These are phyloP conservation scores for Synergus umbraculus DNA, from an alignment of 2,888 invertebrate genomes.

Conservation along the genomic window DNA sequence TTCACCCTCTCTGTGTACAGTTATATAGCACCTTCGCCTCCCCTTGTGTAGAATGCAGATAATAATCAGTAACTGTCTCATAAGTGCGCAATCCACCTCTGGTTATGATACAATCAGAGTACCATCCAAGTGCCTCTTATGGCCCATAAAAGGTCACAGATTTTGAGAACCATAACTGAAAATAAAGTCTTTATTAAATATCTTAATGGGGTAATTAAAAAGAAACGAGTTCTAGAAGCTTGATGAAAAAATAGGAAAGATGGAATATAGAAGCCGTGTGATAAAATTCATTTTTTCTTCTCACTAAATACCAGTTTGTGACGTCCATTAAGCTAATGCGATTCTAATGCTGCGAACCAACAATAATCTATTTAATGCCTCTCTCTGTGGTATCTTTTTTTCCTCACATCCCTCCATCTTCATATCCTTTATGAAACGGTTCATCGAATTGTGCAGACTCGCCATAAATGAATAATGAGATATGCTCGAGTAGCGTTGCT, in stretches of 20 bases:
- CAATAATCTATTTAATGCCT: constrained; percentile 16
- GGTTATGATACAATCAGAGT: neutral
- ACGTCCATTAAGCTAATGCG: too few relatives aligned
- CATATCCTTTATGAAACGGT: neutral
- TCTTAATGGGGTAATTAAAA: neutral
- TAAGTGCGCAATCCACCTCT: constrained; percentile 7
- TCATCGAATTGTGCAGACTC: neutral
- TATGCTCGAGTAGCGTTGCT: neutral
- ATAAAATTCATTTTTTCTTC: neutral
- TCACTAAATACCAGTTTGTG: neutral
- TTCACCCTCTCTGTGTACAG: neutral
- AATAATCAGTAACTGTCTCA: neutral
- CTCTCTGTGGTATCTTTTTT: constrained; percentile 31
- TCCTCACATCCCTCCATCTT: neutral
- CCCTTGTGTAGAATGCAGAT: neutral
- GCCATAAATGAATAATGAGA: neutral
- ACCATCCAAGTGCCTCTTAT: constrained; percentile 3
- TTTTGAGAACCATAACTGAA: neutral
- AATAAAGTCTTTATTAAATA: neutral
- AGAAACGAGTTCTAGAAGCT: neutral
- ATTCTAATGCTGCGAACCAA: neutral
- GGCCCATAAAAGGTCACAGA: neutral
- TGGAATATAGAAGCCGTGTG: neutral
- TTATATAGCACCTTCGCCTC: neutral
- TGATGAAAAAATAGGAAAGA: neutral